A percentile compares a stretch with the other conserved stretches of the same genome.
Conservation (phyloP, 1,140 invertebrate species). For the Lanistes nyassanus region DNA sequence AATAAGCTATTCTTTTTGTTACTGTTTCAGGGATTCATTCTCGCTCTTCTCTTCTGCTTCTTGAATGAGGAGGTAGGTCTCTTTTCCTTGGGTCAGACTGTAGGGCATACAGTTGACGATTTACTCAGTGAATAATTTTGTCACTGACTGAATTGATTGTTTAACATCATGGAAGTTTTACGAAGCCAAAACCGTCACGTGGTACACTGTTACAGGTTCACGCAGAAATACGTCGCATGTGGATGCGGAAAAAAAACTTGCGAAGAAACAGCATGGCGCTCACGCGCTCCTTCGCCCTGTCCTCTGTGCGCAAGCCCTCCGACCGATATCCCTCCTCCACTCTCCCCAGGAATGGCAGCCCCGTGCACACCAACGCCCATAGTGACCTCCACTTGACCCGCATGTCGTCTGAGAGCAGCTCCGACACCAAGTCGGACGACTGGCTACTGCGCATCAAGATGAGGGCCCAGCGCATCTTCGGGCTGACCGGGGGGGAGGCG, state of each 20-base stretch:
- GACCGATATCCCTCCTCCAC: background rate
- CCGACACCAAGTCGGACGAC: background rate
- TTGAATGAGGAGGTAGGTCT: constrained; percentile 39
- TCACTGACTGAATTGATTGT: too few relatives aligned
- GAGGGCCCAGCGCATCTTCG: background rate
- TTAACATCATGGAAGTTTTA: too few relatives aligned
- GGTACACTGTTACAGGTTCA: constrained; percentile 24
- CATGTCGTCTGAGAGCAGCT: background rate
- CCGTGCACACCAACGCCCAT: background rate
- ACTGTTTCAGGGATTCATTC: constrained; percentile 35
- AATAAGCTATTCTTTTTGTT: background rate
- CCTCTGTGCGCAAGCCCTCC: constrained; percentile 29
- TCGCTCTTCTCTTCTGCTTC: constrained; percentile 40
- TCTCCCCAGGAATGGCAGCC: background rate
- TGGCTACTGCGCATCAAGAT: background rate
- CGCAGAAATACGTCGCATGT: constrained; percentile 33
- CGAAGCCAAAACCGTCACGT: background rate
- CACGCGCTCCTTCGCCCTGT: constrained; percentile 35
- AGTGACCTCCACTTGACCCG: background rate
- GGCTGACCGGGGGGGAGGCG: too few relatives aligned
- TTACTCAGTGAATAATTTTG: too few relatives aligned
- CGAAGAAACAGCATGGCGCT: constrained; percentile 28
- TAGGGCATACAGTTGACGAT: too few relatives aligned
- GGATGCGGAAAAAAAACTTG: constrained; percentile 28
- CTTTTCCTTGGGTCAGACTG: too few relatives aligned